Percentiles rank a stretch among this genome's conserved stretches.
phyloP scores from a whole-genome alignment of 2,888 invertebrate genomes.

The Polydrusus pterygomalis region DNA sequence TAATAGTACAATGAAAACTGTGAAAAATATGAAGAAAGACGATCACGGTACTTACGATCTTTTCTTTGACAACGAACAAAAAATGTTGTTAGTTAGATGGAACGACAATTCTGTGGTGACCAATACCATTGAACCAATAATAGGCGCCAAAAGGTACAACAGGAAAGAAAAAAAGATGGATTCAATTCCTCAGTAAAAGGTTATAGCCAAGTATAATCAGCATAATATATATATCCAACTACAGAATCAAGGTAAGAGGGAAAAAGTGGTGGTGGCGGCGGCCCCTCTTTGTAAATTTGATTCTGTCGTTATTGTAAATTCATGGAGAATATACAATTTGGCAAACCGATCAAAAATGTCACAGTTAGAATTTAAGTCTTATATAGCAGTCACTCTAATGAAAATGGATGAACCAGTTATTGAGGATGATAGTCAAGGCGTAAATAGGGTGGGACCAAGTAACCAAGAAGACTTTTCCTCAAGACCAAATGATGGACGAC shows the following conservation, averaged over 20 bases:
- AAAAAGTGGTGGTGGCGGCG: conserved; percentile 53
- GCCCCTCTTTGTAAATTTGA: conserved; percentile 12
- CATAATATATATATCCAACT: conserved; percentile 38
- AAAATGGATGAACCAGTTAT: background rate
- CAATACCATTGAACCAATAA: no score
- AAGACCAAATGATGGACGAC: no score
- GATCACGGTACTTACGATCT: no score
- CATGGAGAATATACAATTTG: background rate
- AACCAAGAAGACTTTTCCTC: background rate
- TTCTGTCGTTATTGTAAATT: background rate
- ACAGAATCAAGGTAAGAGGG: conserved; percentile 26
- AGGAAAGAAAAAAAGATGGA: no score
- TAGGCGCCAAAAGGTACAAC: no score
- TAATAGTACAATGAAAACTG: no score
- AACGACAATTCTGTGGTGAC: no score
- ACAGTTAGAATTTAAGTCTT: background rate
- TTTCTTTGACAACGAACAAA: no score
- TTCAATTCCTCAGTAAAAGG: no score
- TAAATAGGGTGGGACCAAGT: background rate
- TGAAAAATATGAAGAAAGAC: no score
- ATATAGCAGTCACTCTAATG: background rate
- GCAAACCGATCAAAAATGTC: background rate
- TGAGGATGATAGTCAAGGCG: background rate
- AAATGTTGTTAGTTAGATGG: no score
- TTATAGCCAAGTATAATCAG: conserved; percentile 30